phyloP scores from a whole-genome alignment of 2,888 invertebrate genomes.

The Leucophora obtusa region DNA sequence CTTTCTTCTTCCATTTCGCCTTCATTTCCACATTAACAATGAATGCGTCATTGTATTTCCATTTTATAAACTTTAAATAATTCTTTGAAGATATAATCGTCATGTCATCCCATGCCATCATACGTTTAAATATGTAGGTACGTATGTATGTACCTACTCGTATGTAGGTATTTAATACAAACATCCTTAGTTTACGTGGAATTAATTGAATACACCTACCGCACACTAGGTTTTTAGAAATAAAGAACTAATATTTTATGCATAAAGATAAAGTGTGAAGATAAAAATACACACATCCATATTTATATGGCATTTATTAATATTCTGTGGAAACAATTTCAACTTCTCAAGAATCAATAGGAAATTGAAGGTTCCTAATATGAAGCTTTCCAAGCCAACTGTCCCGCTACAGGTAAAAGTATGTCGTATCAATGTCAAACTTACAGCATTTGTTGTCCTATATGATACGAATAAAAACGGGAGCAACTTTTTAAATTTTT shows the following conservation, averaged over 20 bases:
- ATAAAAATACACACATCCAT: not conserved
- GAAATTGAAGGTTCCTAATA: not conserved
- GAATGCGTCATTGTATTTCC: constrained; percentile 52
- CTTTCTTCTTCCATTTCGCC: not conserved
- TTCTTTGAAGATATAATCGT: constrained; percentile 30
- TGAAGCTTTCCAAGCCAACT: too few relatives aligned
- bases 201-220: constrained; percentile 28
- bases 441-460: too few relatives aligned
- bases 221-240: constrained; percentile 32
- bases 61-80: constrained; percentile 39
- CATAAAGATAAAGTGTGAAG: constrained; percentile 25
- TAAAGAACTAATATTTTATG: constrained; percentile 6
- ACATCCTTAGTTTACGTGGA: constrained; percentile 47
- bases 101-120: constrained; percentile 4
- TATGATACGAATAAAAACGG: too few relatives aligned
- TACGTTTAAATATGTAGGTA: not conserved
- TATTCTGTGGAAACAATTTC: constrained; percentile 41
- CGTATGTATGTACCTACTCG: too few relatives aligned
- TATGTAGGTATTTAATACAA: not conserved
- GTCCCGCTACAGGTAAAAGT: too few relatives aligned
- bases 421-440: too few relatives aligned
- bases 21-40: not conserved
- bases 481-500: too few relatives aligned
- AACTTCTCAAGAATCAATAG: not conserved
- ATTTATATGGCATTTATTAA: constrained; percentile 3